These are phyloP conservation scores for Henricia sp. DNA, from an alignment of 53 echinoderm and acorn worm species.

Conservation along the genomic window DNA sequence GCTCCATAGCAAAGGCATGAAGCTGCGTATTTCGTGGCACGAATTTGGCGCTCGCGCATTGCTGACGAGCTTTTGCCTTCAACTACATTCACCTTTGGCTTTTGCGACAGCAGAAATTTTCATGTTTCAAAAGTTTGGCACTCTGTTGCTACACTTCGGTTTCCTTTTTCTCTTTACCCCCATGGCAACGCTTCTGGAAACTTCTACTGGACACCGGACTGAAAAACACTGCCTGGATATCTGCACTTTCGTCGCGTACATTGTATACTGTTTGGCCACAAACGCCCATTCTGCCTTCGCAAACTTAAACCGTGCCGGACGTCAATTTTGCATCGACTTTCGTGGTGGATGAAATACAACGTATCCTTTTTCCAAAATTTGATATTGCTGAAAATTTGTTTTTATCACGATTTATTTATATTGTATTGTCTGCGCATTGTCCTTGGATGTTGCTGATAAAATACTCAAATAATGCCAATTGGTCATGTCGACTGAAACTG, in stretches of 20 bases:
- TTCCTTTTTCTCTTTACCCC: background rate
- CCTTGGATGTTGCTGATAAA: background rate
- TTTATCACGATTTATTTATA: background rate
- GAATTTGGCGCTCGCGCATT: too few relatives aligned
- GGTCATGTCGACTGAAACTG: background rate
- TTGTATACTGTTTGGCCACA: too few relatives aligned
- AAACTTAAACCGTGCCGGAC: too few relatives aligned
- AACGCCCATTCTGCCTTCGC: too few relatives aligned
- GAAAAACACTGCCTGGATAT: background rate
- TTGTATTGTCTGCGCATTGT: background rate
- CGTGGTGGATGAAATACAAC: too few relatives aligned
- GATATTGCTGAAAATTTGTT: too few relatives aligned
- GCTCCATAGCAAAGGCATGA: too few relatives aligned
- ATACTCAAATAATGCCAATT: background rate
- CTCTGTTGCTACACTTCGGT: conserved; percentile 53
- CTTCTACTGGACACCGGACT: conserved; percentile 30
- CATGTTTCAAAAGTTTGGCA: background rate
- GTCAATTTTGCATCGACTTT: too few relatives aligned
- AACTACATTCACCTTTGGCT: background rate
- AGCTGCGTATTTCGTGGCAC: too few relatives aligned
- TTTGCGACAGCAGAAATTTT: background rate
- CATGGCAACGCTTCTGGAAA: conserved; percentile 39
- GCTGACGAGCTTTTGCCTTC: too few relatives aligned
- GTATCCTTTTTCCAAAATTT: conserved; percentile 36
- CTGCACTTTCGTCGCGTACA: background rate